Conservation (phyloP, 2,888 invertebrate species). For the Lasioglossum lativentre region DNA sequence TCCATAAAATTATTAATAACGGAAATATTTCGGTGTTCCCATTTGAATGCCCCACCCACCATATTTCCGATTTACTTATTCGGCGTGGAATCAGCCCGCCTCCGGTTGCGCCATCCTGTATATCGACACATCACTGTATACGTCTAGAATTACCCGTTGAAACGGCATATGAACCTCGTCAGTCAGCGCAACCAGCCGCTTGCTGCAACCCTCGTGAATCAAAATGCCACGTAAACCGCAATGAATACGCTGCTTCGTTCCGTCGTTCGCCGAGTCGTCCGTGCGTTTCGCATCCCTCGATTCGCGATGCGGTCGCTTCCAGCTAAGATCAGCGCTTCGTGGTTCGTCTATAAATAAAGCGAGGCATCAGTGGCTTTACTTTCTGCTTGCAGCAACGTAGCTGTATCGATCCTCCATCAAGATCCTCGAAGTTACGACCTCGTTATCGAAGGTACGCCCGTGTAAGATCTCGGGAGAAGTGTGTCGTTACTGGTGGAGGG, state of each 20-base stretch:
- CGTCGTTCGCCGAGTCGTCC: not conserved
- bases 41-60: no score
- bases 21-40: no score
- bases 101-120: no score
- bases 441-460: constrained; percentile 54
- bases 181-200: not conserved
- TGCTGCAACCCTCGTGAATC: not conserved
- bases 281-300: constrained; percentile 2
- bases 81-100: no score
- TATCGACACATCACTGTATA: not conserved
- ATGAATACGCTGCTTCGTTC: not conserved
- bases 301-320: not conserved
- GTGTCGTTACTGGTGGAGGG: constrained; percentile 37
- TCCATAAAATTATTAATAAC: no score
- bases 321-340: not conserved
- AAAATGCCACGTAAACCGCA: not conserved
- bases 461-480: constrained; percentile 43
- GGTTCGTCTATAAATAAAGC: constrained; percentile 3
- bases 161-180: not conserved
- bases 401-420: constrained; percentile 59
- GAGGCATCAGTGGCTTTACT: constrained; percentile 22
- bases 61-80: no score
- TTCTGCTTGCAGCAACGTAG: constrained; percentile 65
- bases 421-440: constrained; percentile 57
- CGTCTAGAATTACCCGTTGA: not conserved